Evolutionary conservation across 2,797 vertebrate genomes (phyloP).

Genomic region (Hydrolagus colliei): DNA sequence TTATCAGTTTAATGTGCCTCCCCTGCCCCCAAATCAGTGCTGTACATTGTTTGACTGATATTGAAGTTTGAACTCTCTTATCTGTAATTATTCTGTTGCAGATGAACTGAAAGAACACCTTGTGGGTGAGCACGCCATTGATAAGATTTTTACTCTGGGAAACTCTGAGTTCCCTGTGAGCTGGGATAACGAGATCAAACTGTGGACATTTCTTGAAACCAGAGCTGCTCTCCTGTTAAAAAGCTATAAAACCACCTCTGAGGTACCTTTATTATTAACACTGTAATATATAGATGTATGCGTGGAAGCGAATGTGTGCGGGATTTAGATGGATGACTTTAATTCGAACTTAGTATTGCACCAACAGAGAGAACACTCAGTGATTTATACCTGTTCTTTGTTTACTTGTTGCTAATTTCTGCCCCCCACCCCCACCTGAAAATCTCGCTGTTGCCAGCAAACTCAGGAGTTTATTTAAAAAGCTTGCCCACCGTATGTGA

Average conservation of each 20-base stretch:
- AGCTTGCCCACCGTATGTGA: too few relatives aligned
- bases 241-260: conserved; percentile 82
- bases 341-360: conserved; percentile 4
- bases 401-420: too few relatives aligned
- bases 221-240: conserved; percentile 87
- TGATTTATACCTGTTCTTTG: conserved; percentile 37
- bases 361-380: background rate
- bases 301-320: background rate
- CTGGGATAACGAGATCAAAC: conserved; percentile 96
- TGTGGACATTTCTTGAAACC: conserved; percentile 95
- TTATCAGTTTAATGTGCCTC: background rate
- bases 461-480: too few relatives aligned
- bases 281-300: background rate
- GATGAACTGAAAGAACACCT: conserved; percentile 89
- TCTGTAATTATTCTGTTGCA: conserved; percentile 45
- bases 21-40: background rate
- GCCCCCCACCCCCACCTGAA: too few relatives aligned
- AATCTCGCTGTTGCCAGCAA: too few relatives aligned
- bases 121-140: conserved; percentile 79
- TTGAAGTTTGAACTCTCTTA: background rate
- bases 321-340: background rate
- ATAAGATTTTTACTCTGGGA: conserved; percentile 90
- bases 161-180: conserved; percentile 90
- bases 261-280: conserved; percentile 57
- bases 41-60: background rate